These are phyloP conservation scores for Diplogasteroides magnus DNA, from an alignment of 1,140 invertebrate genomes.

Conservation along the genomic window DNA sequence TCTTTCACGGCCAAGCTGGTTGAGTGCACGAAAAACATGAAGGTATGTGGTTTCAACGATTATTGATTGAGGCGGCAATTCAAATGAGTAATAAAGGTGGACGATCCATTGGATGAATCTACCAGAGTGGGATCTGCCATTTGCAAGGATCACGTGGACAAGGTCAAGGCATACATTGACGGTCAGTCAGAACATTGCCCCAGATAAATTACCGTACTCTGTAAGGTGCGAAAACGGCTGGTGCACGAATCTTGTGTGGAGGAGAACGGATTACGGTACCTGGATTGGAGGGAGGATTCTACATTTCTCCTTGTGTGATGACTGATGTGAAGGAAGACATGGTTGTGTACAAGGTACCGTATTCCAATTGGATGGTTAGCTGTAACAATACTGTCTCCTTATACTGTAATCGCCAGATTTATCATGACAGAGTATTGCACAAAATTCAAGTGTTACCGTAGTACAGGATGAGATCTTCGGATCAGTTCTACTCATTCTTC, in stretches of 20 bases:
- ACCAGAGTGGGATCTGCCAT: slow-evolving; percentile 62
- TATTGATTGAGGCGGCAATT: too few species aligned
- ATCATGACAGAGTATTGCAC: too few species aligned
- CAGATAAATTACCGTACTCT: not conserved
- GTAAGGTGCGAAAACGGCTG: slow-evolving; percentile 59
- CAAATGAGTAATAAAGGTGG: too few species aligned
- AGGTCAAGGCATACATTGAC: slow-evolving; percentile 60
- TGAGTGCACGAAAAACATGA: slow-evolving; percentile 46
- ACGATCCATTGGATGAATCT: slow-evolving; percentile 57
- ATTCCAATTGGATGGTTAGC: too few species aligned
- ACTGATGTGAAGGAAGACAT: slow-evolving; percentile 57
- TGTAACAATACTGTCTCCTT: too few species aligned
- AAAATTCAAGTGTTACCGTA: too few species aligned
- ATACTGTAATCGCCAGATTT: too few species aligned
- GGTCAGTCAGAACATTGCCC: too few species aligned
- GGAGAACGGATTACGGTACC: slow-evolving; percentile 57
- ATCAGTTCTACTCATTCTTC: slow-evolving; percentile 60
- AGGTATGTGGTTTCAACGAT: too few species aligned
- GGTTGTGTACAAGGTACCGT: slow-evolving; percentile 59
- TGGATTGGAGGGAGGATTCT: slow-evolving; percentile 44
- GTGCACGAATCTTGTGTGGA: slow-evolving; percentile 61
- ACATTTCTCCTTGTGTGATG: slow-evolving; percentile 44
- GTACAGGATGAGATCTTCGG: slow-evolving; percentile 63
- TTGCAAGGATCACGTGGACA: slow-evolving; percentile 60
- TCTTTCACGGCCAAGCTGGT: slow-evolving; percentile 56